These are phyloP conservation scores for Molorchus minor DNA, from an alignment of 2,888 invertebrate genomes.

Conservation along the genomic window DNA sequence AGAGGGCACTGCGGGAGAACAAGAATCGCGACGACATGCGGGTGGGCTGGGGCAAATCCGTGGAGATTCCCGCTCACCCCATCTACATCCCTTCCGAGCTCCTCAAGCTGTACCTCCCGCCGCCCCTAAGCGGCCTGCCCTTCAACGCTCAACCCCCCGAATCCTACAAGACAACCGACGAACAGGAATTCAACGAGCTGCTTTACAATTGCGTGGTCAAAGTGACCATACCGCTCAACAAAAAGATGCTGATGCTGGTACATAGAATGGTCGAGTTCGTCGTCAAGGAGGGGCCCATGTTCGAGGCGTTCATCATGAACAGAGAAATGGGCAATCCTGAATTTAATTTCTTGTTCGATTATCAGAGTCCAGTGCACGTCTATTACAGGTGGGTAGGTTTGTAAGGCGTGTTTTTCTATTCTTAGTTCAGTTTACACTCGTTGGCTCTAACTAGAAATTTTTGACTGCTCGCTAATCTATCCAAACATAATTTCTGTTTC, in stretches of 20 bases:
- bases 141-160: conserved; percentile 92
- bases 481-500: too few relatives aligned
- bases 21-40: conserved; percentile 93
- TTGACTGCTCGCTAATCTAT: too few relatives aligned
- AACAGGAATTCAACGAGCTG: conserved; percentile 37
- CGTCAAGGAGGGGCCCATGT: conserved; percentile 97
- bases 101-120: conserved; percentile 81
- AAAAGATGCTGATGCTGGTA: conserved; percentile 87
- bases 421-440: conserved; percentile 62
- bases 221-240: conserved; percentile 70
- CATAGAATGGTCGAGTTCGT: conserved; percentile 99
- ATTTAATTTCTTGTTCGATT: conserved; percentile 95
- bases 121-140: conserved; percentile 91
- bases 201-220: conserved; percentile 62
- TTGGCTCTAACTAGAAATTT: too few relatives aligned
- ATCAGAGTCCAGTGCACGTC: conserved; percentile 66
- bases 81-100: conserved; percentile 93
- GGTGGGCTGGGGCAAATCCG: conserved; percentile 97
- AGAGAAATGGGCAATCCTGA: conserved; percentile 94
- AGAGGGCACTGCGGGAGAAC: conserved; percentile 84
- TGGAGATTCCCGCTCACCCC: conserved; percentile 93
- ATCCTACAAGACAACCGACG: conserved; percentile 43
- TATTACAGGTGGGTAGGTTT: conserved; percentile 41
- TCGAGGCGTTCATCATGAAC: conserved; percentile 99
- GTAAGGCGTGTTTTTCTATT: background rate